phyloP scores from a whole-genome alignment of 2,113 vertebrate genomes.

The Triplophysa siluroides region DNA sequence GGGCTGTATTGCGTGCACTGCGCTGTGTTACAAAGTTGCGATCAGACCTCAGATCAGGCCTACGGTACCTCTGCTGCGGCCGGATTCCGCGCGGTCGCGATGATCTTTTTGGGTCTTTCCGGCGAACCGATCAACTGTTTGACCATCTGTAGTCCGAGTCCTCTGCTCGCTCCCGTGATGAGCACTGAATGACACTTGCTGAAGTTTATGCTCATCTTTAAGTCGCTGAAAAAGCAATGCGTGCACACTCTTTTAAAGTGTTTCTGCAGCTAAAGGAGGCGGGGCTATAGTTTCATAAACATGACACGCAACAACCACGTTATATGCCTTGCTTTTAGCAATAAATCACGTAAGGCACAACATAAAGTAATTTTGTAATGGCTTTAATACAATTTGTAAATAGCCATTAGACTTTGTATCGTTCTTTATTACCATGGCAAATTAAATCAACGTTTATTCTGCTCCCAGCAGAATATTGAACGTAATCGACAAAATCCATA shows the following conservation, averaged over 20 bases:
- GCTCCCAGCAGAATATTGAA: too few relatives aligned
- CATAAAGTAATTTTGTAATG: too few relatives aligned
- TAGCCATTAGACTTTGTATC: too few relatives aligned
- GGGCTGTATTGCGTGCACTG: too few relatives aligned
- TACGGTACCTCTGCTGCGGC: slow-evolving; percentile 45
- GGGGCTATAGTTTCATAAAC: slow-evolving; percentile 12
- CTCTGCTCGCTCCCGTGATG: slow-evolving; percentile 60
- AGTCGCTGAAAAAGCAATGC: neutral
- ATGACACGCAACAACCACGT: too few relatives aligned
- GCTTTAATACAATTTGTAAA: too few relatives aligned
- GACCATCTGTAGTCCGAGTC: slow-evolving; percentile 58
- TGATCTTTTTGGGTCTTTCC: slow-evolving; percentile 54
- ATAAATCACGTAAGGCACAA: too few relatives aligned
- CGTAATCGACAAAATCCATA: neutral
- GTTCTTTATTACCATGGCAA: too few relatives aligned
- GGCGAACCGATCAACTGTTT: slow-evolving; percentile 31
- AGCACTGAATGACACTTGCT: slow-evolving; percentile 48
- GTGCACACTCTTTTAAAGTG: neutral
- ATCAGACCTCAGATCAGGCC: neutral
- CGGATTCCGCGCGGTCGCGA: slow-evolving; percentile 55
- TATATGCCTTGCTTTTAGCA: too few relatives aligned
- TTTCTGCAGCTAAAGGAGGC: neutral
- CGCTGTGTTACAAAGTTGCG: too few relatives aligned
- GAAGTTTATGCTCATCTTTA: slow-evolving; percentile 37
- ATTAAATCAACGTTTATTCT: neutral